Evolutionary conservation across 1,140 invertebrate genomes (phyloP), one percentile per base, ranked within the genome.

Genomic region (Ephestia elutella): DNA sequence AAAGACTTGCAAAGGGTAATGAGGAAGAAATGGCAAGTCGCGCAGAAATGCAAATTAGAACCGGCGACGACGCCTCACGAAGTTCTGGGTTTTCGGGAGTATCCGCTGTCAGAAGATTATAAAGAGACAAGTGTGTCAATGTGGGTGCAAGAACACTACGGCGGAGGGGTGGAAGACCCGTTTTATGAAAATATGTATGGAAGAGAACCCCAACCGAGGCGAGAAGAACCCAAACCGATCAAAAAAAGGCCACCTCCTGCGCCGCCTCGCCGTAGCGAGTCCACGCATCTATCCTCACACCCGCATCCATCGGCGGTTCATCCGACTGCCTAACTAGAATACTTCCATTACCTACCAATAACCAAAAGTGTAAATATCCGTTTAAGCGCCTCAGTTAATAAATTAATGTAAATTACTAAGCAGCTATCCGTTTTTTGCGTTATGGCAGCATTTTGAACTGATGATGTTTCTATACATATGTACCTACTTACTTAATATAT

Each of bases 1-100:
- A 94, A 94, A 75, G 96, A 97, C 83, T 88, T 97, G 7, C 96
- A 97, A 68, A 89, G 96, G 50, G 96, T 97, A 0, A 97, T 97
- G 95, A 92, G 95, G 53, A 97, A 97, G 68, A 98, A 98, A 73
- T 97, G 96, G 96, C 95, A 97, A 77, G 95, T 96, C 0, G 95
- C 96, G 0, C 95, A 98, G 66, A 97, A 97, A 72, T 97, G 96
- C 75, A 96, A 96, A 83, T 78, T 93, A 0, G 95, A 97, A 76
- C 92, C 93, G 15, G 92, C 94, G 10, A 95, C 95, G 0, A 96
- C 95, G 17, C 96, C 96, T 0, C 95, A 97, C 75, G 95, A 97
- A 75, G 96, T 98, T 0, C 90, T 98, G 0, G 96, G 96, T 0
- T 97, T 98, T 72, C 87, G 96, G 20, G 94, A 95, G 74, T 94